Conservation (phyloP, 2,888 invertebrate genomes). For the Sicus ferrugineus region DNA sequence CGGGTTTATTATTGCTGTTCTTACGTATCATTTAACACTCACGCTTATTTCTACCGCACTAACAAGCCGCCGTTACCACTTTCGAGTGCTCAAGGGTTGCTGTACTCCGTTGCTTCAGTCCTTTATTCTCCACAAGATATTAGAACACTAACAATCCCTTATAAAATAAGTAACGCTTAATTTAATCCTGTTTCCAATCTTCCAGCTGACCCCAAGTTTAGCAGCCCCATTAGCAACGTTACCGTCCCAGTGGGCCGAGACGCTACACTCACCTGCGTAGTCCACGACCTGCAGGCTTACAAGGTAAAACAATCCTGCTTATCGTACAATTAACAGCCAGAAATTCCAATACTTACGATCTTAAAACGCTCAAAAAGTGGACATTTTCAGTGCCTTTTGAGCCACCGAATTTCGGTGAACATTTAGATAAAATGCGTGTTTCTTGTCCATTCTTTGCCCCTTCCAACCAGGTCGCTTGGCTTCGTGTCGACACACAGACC, state of each 20-base stretch:
- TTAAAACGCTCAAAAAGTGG: no score
- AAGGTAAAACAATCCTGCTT: no score
- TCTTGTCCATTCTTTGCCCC: neutral
- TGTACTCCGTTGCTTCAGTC: no score
- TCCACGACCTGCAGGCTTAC: slow-evolving; percentile 81
- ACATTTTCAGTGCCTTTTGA: no score
- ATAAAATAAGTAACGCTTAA: no score
- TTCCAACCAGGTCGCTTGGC: slow-evolving; percentile 80
- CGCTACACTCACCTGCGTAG: slow-evolving; percentile 81
- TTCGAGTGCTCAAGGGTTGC: neutral
- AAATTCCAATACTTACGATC: no score
- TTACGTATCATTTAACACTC: slow-evolving; percentile 23
- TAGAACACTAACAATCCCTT: no score
- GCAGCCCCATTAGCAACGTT: slow-evolving; percentile 81
- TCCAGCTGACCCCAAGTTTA: slow-evolving; percentile 82
- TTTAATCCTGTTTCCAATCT: slow-evolving; percentile 45
- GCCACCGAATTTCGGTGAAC: no score
- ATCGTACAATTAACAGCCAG: no score
- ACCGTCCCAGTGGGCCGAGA: slow-evolving; percentile 86
- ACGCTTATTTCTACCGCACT: slow-evolving; percentile 41
- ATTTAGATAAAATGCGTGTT: no score
- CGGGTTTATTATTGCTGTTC: neutral
- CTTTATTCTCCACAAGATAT: no score
- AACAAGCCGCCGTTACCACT: slow-evolving; percentile 35
- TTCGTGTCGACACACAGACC: slow-evolving; percentile 89